Conservation (phyloP, 2,888 invertebrate species). For the Cheilosia scutellata region DNA sequence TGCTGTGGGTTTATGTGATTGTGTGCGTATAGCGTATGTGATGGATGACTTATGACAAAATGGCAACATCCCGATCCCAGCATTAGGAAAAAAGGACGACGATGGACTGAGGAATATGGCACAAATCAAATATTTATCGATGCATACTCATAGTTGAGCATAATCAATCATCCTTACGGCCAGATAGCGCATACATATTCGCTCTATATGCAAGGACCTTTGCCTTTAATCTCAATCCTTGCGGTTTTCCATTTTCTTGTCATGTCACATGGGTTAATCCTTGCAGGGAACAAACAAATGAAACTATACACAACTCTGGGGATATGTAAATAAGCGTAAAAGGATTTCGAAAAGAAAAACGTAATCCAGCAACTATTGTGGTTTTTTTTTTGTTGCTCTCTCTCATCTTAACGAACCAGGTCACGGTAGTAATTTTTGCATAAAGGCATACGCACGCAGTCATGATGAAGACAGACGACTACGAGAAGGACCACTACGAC, state of each 20-base stretch:
- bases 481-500: slow-evolving; percentile 29
- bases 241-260: slow-evolving; percentile 17
- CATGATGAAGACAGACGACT: slow-evolving; percentile 47
- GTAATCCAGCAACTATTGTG: slow-evolving; percentile 47
- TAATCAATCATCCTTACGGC: slow-evolving; percentile 60
- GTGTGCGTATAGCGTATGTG: slow-evolving; percentile 36
- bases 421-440: slow-evolving; percentile 70
- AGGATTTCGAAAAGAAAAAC: slow-evolving; percentile 61
- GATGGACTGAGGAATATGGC: slow-evolving; percentile 45
- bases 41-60: slow-evolving; percentile 68
- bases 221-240: slow-evolving; percentile 37
- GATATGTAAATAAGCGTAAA: slow-evolving; percentile 69
- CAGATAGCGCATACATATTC: slow-evolving; percentile 1
- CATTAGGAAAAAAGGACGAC: slow-evolving; percentile 8
- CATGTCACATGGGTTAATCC: slow-evolving; percentile 64
- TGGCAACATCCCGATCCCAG: slow-evolving; percentile 29
- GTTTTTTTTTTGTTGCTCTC: slow-evolving; percentile 7
- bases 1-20: not conserved
- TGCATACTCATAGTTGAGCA: slow-evolving; percentile 7
- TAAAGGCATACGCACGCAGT: slow-evolving; percentile 55
- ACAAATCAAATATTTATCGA: slow-evolving; percentile 68
- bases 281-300: slow-evolving; percentile 5
- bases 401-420: slow-evolving; percentile 30
- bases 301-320: slow-evolving; percentile 18
- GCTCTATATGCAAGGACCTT: slow-evolving; percentile 11